Conservation (phyloP, 2,113 vertebrate genomes). For the Raja brachyura region DNA sequence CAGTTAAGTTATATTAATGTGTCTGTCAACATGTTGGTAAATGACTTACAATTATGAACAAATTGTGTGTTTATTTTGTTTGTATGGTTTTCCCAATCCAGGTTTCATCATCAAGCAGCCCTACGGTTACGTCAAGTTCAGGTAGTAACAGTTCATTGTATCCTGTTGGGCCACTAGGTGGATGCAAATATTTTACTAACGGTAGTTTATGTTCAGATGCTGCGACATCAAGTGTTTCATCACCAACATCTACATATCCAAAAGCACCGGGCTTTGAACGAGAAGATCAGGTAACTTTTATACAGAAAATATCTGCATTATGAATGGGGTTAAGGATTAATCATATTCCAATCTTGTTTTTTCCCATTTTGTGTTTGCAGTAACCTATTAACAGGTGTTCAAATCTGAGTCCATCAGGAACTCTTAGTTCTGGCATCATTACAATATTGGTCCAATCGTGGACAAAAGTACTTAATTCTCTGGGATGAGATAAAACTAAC, state of each 20-base stretch:
- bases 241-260: slow-evolving; percentile 68
- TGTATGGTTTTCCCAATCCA: slow-evolving; percentile 61
- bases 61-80: too few relatives aligned
- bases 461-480: neutral
- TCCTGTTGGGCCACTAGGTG: slow-evolving; percentile 65
- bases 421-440: too few relatives aligned
- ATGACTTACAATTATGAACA: neutral
- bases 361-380: neutral
- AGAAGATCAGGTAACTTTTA: slow-evolving; percentile 70
- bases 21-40: neutral
- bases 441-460: too few relatives aligned
- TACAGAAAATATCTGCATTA: neutral
- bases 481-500: neutral
- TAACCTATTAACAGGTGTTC: neutral
- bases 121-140: slow-evolving; percentile 69
- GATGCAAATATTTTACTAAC: slow-evolving; percentile 69
- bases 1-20: neutral
- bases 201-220: slow-evolving; percentile 69
- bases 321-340: neutral
- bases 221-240: slow-evolving; percentile 64
- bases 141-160: slow-evolving; percentile 74
- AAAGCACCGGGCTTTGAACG: slow-evolving; percentile 78
- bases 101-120: slow-evolving; percentile 73
- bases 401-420: too few relatives aligned
- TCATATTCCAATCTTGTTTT: neutral